Percentiles rank a stretch among this genome's conserved stretches.
Evolutionary conservation across 2,797 vertebrate genomes (phyloP).

Genomic region (Phataginus tetradactyla): DNA sequence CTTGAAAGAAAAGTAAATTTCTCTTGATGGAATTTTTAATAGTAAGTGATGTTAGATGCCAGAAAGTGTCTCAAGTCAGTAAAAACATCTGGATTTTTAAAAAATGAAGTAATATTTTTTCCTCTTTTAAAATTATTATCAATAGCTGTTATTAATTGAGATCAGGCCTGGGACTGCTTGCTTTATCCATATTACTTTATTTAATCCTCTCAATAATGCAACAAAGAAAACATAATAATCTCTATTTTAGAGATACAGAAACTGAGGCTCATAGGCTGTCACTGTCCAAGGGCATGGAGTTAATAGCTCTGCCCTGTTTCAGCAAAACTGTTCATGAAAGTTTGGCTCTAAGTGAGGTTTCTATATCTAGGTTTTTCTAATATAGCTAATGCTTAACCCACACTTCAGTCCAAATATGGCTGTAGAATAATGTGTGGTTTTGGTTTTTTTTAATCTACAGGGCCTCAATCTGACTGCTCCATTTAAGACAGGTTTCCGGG

Average conservation of each 20-base stretch:
- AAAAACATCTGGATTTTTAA: neutral
- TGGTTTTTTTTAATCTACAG: constrained; percentile 17
- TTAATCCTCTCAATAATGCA: constrained; percentile 19
- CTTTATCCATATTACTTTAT: constrained; percentile 30
- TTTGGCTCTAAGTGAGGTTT: constrained; percentile 60
- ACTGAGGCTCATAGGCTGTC: constrained; percentile 7
- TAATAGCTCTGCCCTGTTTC: constrained; percentile 39
- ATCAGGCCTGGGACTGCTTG: neutral
- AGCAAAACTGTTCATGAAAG: constrained; percentile 52
- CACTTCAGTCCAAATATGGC: constrained; percentile 74
- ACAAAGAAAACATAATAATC: constrained; percentile 24
- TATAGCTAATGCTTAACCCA: constrained; percentile 68
- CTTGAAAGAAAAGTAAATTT: constrained; percentile 43
- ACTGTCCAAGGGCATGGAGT: neutral
- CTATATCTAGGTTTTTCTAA: constrained; percentile 75
- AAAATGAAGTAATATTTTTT: neutral
- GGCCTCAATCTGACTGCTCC: constrained; percentile 57
- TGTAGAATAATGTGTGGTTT: constrained; percentile 47
- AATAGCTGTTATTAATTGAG: constrained; percentile 23
- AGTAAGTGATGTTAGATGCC: neutral
- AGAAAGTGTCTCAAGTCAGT: neutral
- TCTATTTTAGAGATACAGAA: constrained; percentile 45
- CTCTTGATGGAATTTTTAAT: constrained; percentile 44
- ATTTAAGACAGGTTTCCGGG: constrained; percentile 72
- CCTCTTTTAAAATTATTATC: neutral